These are phyloP conservation scores for Apocrypta bakeri DNA, from an alignment of 1,140 invertebrate genomes.

Conservation along the genomic window DNA sequence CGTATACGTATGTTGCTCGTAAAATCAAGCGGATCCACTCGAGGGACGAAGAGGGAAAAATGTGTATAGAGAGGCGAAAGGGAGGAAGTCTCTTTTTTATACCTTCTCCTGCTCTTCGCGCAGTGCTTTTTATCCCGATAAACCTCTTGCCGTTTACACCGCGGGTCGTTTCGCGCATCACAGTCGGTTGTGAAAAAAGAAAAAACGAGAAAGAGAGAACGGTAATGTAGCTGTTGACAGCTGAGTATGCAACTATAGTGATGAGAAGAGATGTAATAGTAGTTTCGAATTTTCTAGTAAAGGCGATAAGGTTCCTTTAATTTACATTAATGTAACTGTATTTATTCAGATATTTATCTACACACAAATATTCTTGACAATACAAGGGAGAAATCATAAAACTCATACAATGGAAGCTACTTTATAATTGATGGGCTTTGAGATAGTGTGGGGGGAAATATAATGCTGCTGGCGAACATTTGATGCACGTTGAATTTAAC, in stretches of 20 bases:
- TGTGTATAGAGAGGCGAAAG: slow-evolving; percentile 12
- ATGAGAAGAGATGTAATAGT: slow-evolving; percentile 4
- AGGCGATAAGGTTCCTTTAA: slow-evolving; percentile 50
- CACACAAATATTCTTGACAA: slow-evolving; percentile 13
- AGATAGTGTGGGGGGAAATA: slow-evolving; percentile 21
- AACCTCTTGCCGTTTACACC: slow-evolving; percentile 54
- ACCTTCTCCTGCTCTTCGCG: not conserved
- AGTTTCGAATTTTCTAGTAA: slow-evolving; percentile 56
- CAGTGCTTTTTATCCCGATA: slow-evolving; percentile 54
- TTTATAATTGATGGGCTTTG: slow-evolving; percentile 30
- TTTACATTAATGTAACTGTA: not conserved
- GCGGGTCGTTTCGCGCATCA: slow-evolving; percentile 46
- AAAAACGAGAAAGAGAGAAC: slow-evolving; percentile 45
- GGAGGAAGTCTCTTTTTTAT: slow-evolving; percentile 29
- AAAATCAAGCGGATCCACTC: slow-evolving; percentile 63
- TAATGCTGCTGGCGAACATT: not conserved
- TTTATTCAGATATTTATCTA: not conserved
- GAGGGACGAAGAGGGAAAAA: slow-evolving; percentile 45
- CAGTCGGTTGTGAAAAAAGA: not conserved
- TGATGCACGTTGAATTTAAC: slow-evolving; percentile 16
- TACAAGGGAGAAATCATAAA: slow-evolving; percentile 1
- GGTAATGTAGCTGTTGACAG: slow-evolving; percentile 34
- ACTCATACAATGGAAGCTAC: slow-evolving; percentile 16
- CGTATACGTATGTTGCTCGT: slow-evolving; percentile 59
- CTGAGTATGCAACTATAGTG: not conserved